Conservation (phyloP, 2,113 vertebrate genomes). For the Myiopsitta monachus region DNA sequence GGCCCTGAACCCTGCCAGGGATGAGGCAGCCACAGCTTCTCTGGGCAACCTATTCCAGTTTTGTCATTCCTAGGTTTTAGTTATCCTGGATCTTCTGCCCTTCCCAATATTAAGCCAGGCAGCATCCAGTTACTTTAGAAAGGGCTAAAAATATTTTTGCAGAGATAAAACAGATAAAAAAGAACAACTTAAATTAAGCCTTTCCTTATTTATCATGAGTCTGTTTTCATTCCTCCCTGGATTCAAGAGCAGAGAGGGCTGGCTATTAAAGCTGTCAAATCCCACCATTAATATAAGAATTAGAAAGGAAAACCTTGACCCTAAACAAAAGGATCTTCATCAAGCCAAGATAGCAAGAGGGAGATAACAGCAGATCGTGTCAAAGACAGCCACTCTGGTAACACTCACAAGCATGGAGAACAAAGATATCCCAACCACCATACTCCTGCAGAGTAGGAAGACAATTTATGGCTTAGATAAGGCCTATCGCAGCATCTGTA, state of each 20-base stretch:
- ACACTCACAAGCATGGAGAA: neutral
- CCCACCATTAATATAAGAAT: neutral
- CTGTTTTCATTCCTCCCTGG: neutral
- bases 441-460: neutral
- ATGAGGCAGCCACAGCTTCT: neutral
- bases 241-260: neutral
- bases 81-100: neutral
- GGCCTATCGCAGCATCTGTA: neutral
- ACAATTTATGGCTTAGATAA: neutral
- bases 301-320: neutral
- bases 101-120: neutral
- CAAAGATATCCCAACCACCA: neutral
- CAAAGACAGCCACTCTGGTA: neutral
- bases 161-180: neutral
- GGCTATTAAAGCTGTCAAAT: neutral
- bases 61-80: neutral
- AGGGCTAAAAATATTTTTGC: neutral
- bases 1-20: neutral
- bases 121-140: neutral
- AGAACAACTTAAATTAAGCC: neutral
- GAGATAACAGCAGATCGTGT: neutral
- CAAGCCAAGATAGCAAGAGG: slow-evolving; percentile 17
- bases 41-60: neutral
- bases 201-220: neutral
- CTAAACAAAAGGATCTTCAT: neutral